These are phyloP conservation scores for Callipepla squamata DNA, from an alignment of 2,113 vertebrate genomes.

Conservation along the genomic window DNA sequence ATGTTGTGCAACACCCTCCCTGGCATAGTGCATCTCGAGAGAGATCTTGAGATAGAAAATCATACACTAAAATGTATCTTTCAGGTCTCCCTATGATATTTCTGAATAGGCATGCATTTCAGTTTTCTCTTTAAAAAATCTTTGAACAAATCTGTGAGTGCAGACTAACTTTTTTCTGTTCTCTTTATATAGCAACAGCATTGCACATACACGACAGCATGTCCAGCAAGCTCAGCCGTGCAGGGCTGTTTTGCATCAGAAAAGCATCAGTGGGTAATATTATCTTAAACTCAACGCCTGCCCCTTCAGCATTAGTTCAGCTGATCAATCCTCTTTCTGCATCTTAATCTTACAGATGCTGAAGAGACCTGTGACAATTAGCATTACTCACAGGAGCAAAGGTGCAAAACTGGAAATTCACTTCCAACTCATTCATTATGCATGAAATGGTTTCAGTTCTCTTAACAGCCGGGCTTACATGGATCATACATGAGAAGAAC, in stretches of 20 bases:
- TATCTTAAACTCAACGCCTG: background rate
- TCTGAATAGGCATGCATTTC: background rate
- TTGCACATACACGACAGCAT: background rate
- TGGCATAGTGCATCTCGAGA: background rate
- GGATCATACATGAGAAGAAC: background rate
- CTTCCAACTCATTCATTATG: background rate
- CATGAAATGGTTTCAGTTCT: background rate
- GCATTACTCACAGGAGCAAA: background rate
- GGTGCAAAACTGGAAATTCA: constrained; percentile 12
- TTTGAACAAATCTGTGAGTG: background rate
- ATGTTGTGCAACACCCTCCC: background rate
- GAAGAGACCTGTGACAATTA: background rate
- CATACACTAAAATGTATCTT: background rate
- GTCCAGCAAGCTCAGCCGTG: background rate
- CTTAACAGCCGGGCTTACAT: background rate
- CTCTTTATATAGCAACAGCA: background rate
- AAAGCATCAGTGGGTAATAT: background rate
- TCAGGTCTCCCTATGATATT: background rate
- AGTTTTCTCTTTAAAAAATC: background rate
- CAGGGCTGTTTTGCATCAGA: background rate
- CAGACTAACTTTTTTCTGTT: background rate
- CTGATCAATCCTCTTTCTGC: background rate
- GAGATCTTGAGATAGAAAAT: background rate
- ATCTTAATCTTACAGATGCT: background rate
- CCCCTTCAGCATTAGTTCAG: background rate